phyloP scores from a whole-genome alignment of 64 coral and sea anemone genomes.

The Montipora sp. region DNA sequence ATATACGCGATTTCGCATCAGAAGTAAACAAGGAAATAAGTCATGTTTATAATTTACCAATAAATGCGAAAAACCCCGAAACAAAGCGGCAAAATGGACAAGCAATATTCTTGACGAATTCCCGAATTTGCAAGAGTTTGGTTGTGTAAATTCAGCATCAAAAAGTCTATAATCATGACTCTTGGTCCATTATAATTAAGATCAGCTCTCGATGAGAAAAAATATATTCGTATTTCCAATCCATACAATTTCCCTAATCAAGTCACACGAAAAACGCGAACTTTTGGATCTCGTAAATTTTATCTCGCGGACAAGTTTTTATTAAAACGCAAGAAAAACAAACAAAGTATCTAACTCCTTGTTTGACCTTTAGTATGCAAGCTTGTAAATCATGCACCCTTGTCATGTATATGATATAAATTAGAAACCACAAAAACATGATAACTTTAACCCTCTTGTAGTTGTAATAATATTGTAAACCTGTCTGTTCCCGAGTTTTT shows the following conservation, averaged over 20 bases:
- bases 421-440: constrained; percentile 32
- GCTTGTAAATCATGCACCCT: neutral
- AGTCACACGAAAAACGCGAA: neutral
- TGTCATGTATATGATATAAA: constrained; percentile 20
- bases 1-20: no score
- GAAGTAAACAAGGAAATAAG: no score
- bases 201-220: neutral
- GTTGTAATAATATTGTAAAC: neutral
- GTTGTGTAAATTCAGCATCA: neutral
- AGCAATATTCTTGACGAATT: no score
- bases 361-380: constrained; percentile 3
- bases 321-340: neutral
- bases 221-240: neutral
- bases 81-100: neutral
- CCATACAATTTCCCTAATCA: neutral
- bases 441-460: constrained; percentile 16
- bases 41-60: no score
- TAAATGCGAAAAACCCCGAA: no score
- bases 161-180: neutral
- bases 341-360: neutral
- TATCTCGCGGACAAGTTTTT: neutral
- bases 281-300: neutral
- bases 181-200: neutral
- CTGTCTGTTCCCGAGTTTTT: no score
- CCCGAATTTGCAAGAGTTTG: no score